phyloP scores from a whole-genome alignment of 2,888 invertebrate species.

The Oscheius sp. region DNA sequence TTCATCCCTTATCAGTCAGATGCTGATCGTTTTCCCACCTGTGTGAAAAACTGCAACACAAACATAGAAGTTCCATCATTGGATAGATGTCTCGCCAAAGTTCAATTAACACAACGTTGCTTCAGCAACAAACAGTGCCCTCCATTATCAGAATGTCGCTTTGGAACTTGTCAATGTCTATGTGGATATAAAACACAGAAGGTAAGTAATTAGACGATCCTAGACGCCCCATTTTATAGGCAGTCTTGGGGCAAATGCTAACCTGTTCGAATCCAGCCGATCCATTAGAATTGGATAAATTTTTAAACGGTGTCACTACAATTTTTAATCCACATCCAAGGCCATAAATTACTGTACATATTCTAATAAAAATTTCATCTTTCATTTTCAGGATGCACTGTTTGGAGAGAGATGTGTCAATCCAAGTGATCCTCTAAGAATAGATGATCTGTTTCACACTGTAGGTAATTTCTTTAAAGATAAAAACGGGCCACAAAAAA shows the following conservation, averaged over 20 bases:
- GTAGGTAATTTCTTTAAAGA: constrained; percentile 20
- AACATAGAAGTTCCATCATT: constrained; percentile 45
- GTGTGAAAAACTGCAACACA: constrained; percentile 59
- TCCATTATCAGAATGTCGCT: constrained; percentile 64
- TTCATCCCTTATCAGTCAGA: constrained; percentile 52
- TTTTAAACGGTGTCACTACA: constrained; percentile 61
- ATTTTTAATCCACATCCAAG: constrained; percentile 50
- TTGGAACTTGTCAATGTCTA: constrained; percentile 67
- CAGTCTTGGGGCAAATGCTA: constrained; percentile 40
- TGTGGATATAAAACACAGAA: constrained; percentile 63
- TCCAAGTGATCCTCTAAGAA: constrained; percentile 16
- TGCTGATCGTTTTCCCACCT: constrained; percentile 68
- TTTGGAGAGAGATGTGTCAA: constrained; percentile 16
- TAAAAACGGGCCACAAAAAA: constrained; percentile 12
- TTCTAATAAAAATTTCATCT: constrained; percentile 27
- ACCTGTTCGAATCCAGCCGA: constrained; percentile 68
- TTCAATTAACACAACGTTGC: constrained; percentile 52
- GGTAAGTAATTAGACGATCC: constrained; percentile 3
- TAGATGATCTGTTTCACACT: constrained; percentile 12
- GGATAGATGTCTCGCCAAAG: constrained; percentile 43
- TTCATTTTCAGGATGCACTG: constrained; percentile 10
- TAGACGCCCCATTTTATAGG: not conserved
- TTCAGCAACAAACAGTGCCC: constrained; percentile 64
- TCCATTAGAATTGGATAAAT: constrained; percentile 61
- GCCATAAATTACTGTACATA: no score